These are phyloP conservation scores for Garra rufa DNA, from an alignment of 2,113 vertebrate species.

Conservation along the genomic window DNA sequence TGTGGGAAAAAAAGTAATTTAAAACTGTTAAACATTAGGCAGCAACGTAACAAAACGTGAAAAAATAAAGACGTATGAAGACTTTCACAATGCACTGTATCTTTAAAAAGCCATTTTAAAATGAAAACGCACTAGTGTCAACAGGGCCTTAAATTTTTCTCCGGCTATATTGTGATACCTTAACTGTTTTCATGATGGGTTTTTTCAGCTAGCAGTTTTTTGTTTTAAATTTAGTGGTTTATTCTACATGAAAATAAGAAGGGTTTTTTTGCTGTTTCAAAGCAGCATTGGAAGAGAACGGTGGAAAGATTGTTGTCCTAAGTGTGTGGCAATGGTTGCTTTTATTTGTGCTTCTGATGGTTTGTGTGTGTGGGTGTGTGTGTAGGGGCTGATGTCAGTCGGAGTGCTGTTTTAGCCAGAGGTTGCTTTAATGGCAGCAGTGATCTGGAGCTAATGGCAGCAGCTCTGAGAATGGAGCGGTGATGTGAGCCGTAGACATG, in stretches of 20 bases:
- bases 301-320: background rate
- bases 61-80: too few species aligned
- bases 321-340: conserved; percentile 2
- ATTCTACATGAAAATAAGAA: background rate
- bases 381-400: conserved; percentile 13
- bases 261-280: background rate
- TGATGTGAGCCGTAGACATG: conserved; percentile 25
- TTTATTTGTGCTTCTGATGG: background rate
- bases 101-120: too few species aligned
- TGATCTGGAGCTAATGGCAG: conserved; percentile 57
- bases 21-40: too few species aligned
- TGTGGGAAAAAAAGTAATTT: too few species aligned
- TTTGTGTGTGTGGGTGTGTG: background rate
- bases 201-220: too few species aligned
- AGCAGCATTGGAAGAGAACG: background rate
- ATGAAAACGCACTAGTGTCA: too few species aligned
- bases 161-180: too few species aligned
- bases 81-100: too few species aligned
- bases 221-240: background rate
- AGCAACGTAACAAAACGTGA: too few species aligned
- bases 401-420: conserved; percentile 51
- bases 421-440: conserved; percentile 53
- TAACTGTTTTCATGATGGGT: too few species aligned
- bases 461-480: conserved; percentile 21
- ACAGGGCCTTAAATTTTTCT: too few species aligned